phyloP scores from a whole-genome alignment of 2,113 vertebrate species.

The Kryptolebias marmoratus region DNA sequence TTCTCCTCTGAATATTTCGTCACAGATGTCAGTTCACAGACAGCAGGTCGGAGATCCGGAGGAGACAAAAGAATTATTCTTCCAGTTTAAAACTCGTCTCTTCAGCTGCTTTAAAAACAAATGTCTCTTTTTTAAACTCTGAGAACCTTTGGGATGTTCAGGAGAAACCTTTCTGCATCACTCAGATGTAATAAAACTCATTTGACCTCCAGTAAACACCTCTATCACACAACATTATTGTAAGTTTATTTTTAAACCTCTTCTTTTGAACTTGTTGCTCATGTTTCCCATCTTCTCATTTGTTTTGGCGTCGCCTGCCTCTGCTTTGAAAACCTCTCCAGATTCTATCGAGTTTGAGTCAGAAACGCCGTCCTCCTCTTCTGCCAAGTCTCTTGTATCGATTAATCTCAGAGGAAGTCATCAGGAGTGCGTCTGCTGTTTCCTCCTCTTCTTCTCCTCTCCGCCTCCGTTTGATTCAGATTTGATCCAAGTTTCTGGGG shows the following conservation, averaged over 20 bases:
- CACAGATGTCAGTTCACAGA: too few relatives aligned
- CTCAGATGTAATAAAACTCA: too few relatives aligned
- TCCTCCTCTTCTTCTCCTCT: slow-evolving; percentile 30
- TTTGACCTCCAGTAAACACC: background rate
- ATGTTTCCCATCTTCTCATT: slow-evolving; percentile 5
- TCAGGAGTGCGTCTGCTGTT: slow-evolving; percentile 44
- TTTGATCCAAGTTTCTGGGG: slow-evolving; percentile 1
- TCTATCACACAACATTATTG: background rate
- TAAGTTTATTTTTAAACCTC: background rate
- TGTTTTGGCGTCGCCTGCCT: slow-evolving; percentile 9
- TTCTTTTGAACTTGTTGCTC: background rate
- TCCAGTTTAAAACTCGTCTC: too few relatives aligned
- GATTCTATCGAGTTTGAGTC: slow-evolving; percentile 37
- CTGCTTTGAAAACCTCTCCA: slow-evolving; percentile 42
- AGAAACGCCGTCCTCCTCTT: slow-evolving; percentile 1
- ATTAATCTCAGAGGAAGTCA: slow-evolving; percentile 39
- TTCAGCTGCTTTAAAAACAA: too few relatives aligned
- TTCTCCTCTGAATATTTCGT: too few relatives aligned
- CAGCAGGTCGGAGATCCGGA: too few relatives aligned
- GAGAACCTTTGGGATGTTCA: too few relatives aligned
- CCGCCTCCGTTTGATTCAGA: slow-evolving; percentile 8
- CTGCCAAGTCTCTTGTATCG: slow-evolving; percentile 26
- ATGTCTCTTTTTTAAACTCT: too few relatives aligned
- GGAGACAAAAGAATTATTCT: too few relatives aligned
- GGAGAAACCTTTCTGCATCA: too few relatives aligned